Base-by-base conservation (phyloP, 92 coral and sea anemone species). In the Zoanthus sociatus region DNA sequence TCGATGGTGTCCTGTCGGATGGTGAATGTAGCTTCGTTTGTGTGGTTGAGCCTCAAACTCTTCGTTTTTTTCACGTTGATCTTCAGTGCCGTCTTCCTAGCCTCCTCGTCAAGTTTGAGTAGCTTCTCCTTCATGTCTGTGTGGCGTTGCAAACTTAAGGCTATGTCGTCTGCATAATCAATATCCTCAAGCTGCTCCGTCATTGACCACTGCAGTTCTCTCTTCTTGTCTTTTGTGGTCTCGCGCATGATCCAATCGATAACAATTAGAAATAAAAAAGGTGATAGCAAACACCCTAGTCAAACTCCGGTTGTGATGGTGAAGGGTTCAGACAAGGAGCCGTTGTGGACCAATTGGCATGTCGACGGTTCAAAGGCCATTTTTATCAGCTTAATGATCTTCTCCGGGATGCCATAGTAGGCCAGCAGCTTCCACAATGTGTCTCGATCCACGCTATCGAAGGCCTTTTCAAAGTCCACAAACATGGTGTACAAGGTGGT, bases 41-140 rank as follows among this genome's bases (percentile, higher is more conserved):
- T 70, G 75, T 70, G 75, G 75, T 70, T 70, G 75, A 61, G 68
- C 68, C 68, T 61, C 68, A 61, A 61, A 10, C n/a, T 61, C n/a
- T 61, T 61, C 0, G 5, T 64, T 64, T 64, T 64, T 64, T 64
- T 70, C 14, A 70, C 75, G 75, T 70, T 70, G 75, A 70, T 70
- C 75, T 70, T 21, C 75, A 70, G 75, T 70, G 47, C 75, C 44
- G 75, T 6, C 76, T 71, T 71, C 76, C 76, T 71, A 37, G 76
- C 76, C 33, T 71, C 76, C 13, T 71, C 48, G 50, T 71, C 76
- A 71, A 71, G 76, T 51, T 71, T 71, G 48, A 71, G 76, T 71
- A 71, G 76, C 76, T 71, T 71, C 76, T 71, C 76, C 76, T 71
- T 71, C 76, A 71, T 71, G 76, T 71, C 76, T 71, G 45, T 71